Conservation (phyloP, 2,797 vertebrate genomes). For the Odontamblyopus rebecca region DNA sequence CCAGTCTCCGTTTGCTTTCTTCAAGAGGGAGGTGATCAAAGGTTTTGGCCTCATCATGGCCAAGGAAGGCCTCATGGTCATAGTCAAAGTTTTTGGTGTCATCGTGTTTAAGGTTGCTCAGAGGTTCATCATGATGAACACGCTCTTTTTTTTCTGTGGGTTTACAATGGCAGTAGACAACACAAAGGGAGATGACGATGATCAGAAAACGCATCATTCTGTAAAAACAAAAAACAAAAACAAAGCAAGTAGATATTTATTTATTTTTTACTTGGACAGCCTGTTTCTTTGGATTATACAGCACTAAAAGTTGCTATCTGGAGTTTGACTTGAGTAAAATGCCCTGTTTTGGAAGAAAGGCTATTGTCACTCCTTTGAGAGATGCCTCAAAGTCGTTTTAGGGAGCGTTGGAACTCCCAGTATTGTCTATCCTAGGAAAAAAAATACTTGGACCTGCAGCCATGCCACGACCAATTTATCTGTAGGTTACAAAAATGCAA, state of each 20-base stretch:
- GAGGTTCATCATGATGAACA: slow-evolving; percentile 82
- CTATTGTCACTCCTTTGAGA: not conserved
- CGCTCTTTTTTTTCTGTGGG: slow-evolving; percentile 89
- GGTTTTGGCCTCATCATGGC: slow-evolving; percentile 85
- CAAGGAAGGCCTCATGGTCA: slow-evolving; percentile 93
- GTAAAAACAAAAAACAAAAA: slow-evolving; percentile 38
- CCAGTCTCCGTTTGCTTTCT: slow-evolving; percentile 89
- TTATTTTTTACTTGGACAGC: not conserved
- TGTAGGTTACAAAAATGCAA: not conserved
- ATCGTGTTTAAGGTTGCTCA: slow-evolving; percentile 83
- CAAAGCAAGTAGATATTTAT: not conserved
- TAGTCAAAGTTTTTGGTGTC: slow-evolving; percentile 86
- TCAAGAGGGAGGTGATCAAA: slow-evolving; percentile 88
- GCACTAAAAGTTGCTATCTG: no score
- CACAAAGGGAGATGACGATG: slow-evolving; percentile 77
- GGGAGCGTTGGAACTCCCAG: not conserved
- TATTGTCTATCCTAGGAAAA: not conserved
- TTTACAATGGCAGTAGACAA: slow-evolving; percentile 79
- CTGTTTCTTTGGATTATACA: no score
- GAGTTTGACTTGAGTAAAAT: no score
- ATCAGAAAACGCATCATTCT: slow-evolving; percentile 81
- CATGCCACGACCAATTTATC: not conserved
- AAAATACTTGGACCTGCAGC: not conserved
- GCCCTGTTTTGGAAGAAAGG: not conserved
- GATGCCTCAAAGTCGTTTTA: not conserved